Evolutionary conservation across 1,140 invertebrate genomes (phyloP).

Genomic region (Leptestheria dahalacensis): DNA sequence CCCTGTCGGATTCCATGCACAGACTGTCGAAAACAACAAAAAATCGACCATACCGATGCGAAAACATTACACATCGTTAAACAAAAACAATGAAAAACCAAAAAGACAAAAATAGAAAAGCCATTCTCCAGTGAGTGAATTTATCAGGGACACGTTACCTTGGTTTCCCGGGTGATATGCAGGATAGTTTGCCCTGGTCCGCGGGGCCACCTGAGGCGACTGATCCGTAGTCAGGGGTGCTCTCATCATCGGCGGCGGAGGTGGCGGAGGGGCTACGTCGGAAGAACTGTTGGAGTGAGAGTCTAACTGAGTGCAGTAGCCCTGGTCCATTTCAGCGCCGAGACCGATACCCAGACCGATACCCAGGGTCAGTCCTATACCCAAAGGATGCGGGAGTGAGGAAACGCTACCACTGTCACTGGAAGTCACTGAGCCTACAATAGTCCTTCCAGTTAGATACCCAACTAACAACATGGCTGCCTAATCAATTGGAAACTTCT

Average conservation of each 20-base stretch:
- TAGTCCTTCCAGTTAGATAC: conserved; percentile 13
- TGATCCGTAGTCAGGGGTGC: conserved; percentile 11
- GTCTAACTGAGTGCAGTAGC: conserved; percentile 62
- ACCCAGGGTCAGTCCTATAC: conserved; percentile 19
- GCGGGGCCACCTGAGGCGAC: conserved; percentile 12
- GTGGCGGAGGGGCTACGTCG: conserved; percentile 29
- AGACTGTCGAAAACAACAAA: background rate
- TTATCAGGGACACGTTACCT: conserved; percentile 1
- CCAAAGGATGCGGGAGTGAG: conserved; percentile 17
- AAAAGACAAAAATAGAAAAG: background rate
- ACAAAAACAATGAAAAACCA: background rate
- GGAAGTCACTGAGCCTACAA: conserved; percentile 58
- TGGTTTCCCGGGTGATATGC: conserved; percentile 15
- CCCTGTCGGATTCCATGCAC: background rate
- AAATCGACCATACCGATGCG: background rate
- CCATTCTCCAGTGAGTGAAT: too few relatives aligned
- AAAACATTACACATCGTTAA: background rate
- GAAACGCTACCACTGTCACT: conserved; percentile 34
- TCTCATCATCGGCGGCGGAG: conserved; percentile 19
- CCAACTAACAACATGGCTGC: background rate
- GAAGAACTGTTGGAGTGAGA: conserved; percentile 46
- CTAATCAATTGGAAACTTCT: background rate
- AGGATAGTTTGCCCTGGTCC: conserved; percentile 19
- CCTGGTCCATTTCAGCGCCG: conserved; percentile 41
- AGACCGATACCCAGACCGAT: conserved; percentile 22